Evolutionary conservation across 2,797 vertebrate species (phyloP), one percentile per base, ranked within the genome.

Genomic region (Valencia hispanica): DNA sequence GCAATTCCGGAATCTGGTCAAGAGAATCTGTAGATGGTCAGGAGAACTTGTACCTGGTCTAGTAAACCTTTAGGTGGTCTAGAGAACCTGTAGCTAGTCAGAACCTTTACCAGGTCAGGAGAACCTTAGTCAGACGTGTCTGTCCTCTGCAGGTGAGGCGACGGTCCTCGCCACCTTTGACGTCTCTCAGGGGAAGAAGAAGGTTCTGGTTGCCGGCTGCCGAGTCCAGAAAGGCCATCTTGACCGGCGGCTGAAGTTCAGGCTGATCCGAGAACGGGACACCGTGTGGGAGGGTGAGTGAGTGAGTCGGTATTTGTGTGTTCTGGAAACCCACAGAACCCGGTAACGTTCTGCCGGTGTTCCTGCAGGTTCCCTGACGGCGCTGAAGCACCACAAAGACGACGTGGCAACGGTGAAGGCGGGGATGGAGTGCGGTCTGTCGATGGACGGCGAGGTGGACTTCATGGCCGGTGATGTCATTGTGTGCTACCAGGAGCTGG

Each of bases 401-500:
- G 96, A 98, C 0, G 94, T 96, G 17, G 93, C 92, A 83, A 78
- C 92, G 4, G 95, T 97, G 79, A 97, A 94, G 93, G 86, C 45
- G 0, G 98, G 98, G 65, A 96, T 97, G 96, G 98, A 99, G 0
- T 99, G 98, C 78, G 98, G 98, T 1, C 66, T 99, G 48, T 97
- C 95, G 39, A 87, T 95, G 27, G 96, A 97, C 71, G 86, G 90
- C 2, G 81, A 94, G 5, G 61, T 94, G n/a, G 92, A 95, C n/a
- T 95, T 97, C 87, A 84, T 17, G 68, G 51, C 92, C 8, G 97
- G 98, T 69, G 98, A 99, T 75, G 79, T 93, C 86, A 87, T 99
- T 0, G 25, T 96, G 68, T 99, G 98, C 84, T 97, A 96, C 0
- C 95, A 96, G 89, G 94, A 96, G 80, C 88, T 90, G 48, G 89